Base-by-base conservation (phyloP, 2,113 vertebrate genomes). In the Lonchura striata region DNA sequence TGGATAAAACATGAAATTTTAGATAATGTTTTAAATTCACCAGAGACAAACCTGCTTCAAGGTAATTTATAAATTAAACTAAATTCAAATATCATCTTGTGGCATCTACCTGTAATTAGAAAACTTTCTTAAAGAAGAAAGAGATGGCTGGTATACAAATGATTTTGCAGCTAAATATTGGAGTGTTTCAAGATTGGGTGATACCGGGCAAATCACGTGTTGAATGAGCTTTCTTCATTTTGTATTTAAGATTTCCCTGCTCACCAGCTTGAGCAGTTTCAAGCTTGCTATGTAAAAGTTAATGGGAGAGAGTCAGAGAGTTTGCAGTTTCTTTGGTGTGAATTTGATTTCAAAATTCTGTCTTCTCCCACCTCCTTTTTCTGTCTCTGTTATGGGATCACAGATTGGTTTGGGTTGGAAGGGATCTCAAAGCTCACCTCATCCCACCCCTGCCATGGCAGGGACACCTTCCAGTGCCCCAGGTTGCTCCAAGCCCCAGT, bases 11-110 rank as follows among this genome's bases (percentile, higher is more conserved):
- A 75, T 5, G 16, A 69, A 88, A 95, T 81, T 94, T 92, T 66
- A 88, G 95, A 46, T 83, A 87, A 89, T 83, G 46, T 49, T 74
- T 81, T 64, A 82, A 92, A 95, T 86, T 85, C 93, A 90, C 56
- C 12, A 31, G 96, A 93, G 71, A 94, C 35, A 78, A 91, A 79
- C 47, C 65, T 91, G 86, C 76, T 93, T 93, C 79, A 79, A 94
- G 90, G 95, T 93, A 96, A 88, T 92, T 96, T 93, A 90, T 92
- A 93, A 95, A 97, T 96, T 91, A 93, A 93, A 91, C 65, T 86
- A 75, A 91, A 94, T 59, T 86, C 76, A 91, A 89, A 94, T 70
- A 82, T 95, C 95, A 81, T 95, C 92, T 96, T 65, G 52, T 31
- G 59, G 80, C 87, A 70, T 89, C 82, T 86, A 82, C 63, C 90